phyloP scores from a whole-genome alignment of 1,140 invertebrate species.

The Goniozus legneri region DNA sequence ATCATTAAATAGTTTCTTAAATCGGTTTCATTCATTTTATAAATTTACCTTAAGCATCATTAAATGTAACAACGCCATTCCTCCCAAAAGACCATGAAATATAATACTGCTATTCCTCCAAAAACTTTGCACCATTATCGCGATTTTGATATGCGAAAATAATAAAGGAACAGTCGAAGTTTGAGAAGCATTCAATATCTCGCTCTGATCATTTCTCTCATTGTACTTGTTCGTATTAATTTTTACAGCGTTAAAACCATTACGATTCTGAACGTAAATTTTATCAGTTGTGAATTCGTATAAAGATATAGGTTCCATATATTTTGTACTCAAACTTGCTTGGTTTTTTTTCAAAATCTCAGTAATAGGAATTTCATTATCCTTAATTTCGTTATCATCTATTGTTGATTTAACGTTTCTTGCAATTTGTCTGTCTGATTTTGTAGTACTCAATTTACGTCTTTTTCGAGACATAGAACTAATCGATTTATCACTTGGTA shows the following conservation, averaged over 20 bases:
- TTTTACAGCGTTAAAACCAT: constrained; percentile 47
- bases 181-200: neutral
- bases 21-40: neutral
- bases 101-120: constrained; percentile 39
- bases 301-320: constrained; percentile 38
- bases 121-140: constrained; percentile 38
- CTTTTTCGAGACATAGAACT: no score
- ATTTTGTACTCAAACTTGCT: constrained; percentile 32
- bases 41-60: constrained; percentile 40
- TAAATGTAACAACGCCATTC: constrained; percentile 47
- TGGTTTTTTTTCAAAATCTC: constrained; percentile 42
- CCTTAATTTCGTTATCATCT: no score
- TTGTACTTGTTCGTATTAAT: constrained; percentile 20
- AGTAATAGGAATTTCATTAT: constrained; percentile 42
- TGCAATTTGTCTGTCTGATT: no score
- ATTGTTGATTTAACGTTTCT: no score
- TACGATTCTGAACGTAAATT: constrained; percentile 47
- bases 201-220: neutral
- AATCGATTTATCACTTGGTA: no score
- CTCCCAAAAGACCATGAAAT: constrained; percentile 47
- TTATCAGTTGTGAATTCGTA: constrained; percentile 42
- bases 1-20: neutral
- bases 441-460: no score
- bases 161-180: no score
- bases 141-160: constrained; percentile 40